Evolutionary conservation across 2,797 vertebrate genomes (phyloP).

Genomic region (Ataeniobius toweri): DNA sequence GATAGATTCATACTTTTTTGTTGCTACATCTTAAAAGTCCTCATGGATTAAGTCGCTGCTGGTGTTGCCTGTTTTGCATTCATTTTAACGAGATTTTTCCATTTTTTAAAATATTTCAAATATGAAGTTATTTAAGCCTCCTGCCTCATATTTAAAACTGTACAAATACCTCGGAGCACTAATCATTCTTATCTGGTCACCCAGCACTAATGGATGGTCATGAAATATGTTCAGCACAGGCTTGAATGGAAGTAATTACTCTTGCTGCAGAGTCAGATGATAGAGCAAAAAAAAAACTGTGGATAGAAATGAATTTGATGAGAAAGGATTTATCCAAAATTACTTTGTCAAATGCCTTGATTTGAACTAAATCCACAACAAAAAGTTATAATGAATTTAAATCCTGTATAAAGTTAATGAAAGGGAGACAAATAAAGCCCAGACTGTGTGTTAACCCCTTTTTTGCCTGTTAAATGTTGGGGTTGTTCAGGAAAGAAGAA

Average conservation of each 20-base stretch:
- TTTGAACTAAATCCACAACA: conserved; percentile 23
- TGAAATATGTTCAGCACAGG: conserved; percentile 32
- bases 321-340: conserved; percentile 16
- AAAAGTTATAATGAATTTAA: conserved; percentile 12
- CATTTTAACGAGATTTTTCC: conserved; percentile 34
- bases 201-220: conserved; percentile 54
- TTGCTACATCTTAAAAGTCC: conserved; percentile 2
- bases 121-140: conserved; percentile 46
- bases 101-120: conserved; percentile 38
- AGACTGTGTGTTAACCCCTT: conserved; percentile 12
- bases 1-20: not conserved
- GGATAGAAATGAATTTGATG: conserved; percentile 44
- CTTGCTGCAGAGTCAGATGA: conserved; percentile 12
- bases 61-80: conserved; percentile 21
- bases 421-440: conserved; percentile 11
- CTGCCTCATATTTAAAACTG: conserved; percentile 29
- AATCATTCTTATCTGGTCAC: conserved; percentile 53
- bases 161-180: conserved; percentile 27
- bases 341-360: not conserved
- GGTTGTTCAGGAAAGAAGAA: conserved; percentile 12
- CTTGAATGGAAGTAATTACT: conserved; percentile 56
- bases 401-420: conserved; percentile 8
- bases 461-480: conserved; percentile 2
- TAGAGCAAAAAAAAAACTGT: conserved; percentile 31
- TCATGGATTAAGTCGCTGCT: conserved; percentile 12